These are phyloP conservation scores for Pseudorhiza aurosa DNA, from an alignment of 30 jellyfish, hydroid and myxozoan genomes.

Conservation along the genomic window DNA sequence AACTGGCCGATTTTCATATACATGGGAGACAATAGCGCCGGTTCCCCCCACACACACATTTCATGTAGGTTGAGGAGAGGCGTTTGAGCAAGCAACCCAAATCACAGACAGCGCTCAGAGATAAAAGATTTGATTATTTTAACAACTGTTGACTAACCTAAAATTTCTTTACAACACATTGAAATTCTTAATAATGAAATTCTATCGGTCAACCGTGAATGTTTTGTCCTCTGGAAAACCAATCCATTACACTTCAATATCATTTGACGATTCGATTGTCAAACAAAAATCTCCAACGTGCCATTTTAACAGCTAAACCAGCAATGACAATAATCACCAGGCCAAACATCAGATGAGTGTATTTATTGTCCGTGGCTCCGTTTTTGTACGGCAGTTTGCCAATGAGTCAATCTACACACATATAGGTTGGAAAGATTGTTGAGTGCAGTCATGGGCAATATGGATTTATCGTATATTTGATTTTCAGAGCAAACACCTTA, in stretches of 20 bases:
- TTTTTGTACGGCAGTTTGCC: constrained; percentile 45
- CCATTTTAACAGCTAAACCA: constrained; percentile 59
- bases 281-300: constrained; percentile 54
- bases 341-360: constrained; percentile 60
- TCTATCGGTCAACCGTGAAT: constrained; percentile 1
- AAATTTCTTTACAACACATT: constrained; percentile 1
- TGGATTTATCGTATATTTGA: constrained; percentile 53
- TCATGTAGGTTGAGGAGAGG: too few species aligned
- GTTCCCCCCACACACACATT: too few species aligned
- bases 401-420: constrained; percentile 47
- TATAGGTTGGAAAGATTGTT: constrained; percentile 42
- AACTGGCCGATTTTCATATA: too few species aligned
- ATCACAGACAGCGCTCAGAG: not conserved
- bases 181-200: constrained; percentile 12
- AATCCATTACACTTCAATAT: constrained; percentile 54
- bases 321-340: constrained; percentile 42
- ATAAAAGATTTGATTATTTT: not conserved
- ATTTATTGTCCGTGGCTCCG: constrained; percentile 50
- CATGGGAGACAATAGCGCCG: too few species aligned
- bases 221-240: constrained; percentile 46
- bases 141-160: constrained; percentile 5
- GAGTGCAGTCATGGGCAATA: constrained; percentile 43
- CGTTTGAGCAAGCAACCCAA: too few species aligned
- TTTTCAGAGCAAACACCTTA: constrained; percentile 25
- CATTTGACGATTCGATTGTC: constrained; percentile 39